These are phyloP conservation scores for Boulengeromyrus knoepffleri DNA, from an alignment of 2,113 vertebrate genomes.

Conservation along the genomic window DNA sequence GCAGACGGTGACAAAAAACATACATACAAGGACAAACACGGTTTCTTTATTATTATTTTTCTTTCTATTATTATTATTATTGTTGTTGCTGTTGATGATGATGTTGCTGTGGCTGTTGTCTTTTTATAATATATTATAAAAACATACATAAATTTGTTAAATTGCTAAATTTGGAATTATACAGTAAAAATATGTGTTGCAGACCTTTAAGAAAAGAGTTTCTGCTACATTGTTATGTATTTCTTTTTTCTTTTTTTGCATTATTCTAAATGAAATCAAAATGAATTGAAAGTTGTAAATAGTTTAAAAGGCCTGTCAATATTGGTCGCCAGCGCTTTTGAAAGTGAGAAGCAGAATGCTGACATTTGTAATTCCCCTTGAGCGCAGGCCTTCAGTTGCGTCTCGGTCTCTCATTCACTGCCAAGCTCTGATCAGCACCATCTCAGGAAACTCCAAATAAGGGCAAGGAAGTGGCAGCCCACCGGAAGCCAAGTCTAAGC, in stretches of 20 bases:
- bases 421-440: constrained; percentile 56
- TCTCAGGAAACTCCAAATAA: constrained; percentile 89
- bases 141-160: neutral
- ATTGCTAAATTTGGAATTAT: neutral
- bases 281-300: neutral
- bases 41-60: neutral
- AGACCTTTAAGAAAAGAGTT: neutral
- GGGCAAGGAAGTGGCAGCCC: constrained; percentile 86
- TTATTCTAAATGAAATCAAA: neutral
- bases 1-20: neutral
- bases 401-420: constrained; percentile 56
- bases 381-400: constrained; percentile 60
- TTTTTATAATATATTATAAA: neutral
- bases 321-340: constrained; percentile 21
- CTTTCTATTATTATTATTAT: neutral
- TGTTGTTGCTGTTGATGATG: neutral
- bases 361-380: constrained; percentile 53
- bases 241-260: neutral
- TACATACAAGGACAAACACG: neutral
- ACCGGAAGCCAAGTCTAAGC: constrained; percentile 94
- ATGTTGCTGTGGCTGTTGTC: neutral
- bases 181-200: neutral
- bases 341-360: constrained; percentile 36
- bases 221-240: neutral
- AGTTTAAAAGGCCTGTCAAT: neutral